Percentiles rank a stretch among this genome's conserved stretches.
Evolutionary conservation across 2,888 invertebrate species (phyloP).

Genomic region (Xanthia icteritia): DNA sequence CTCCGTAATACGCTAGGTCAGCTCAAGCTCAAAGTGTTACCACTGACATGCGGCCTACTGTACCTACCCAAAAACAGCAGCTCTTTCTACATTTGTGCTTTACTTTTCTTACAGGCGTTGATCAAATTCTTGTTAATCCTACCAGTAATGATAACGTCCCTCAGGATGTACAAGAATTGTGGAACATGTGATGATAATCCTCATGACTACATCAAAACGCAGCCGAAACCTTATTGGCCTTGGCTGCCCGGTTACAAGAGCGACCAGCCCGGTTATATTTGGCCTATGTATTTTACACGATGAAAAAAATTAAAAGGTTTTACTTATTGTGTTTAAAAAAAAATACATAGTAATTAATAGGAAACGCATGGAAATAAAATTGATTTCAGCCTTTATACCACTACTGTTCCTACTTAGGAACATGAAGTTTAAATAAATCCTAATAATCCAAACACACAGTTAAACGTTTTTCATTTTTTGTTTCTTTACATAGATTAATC

Average conservation of each 20-base stretch:
- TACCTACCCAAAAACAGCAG: neutral
- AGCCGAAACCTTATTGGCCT: slow-evolving; percentile 74
- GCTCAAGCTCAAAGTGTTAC: neutral
- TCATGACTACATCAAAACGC: neutral
- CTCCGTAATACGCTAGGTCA: neutral
- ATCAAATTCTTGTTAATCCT: slow-evolving; percentile 38
- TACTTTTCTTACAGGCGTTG: slow-evolving; percentile 41
- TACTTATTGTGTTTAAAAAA: neutral
- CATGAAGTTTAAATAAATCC: no score
- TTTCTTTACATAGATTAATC: no score
- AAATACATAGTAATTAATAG: neutral
- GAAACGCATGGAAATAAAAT: neutral
- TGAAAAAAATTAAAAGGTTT: neutral
- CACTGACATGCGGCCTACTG: no score
- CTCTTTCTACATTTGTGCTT: neutral
- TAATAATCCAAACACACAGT: no score
- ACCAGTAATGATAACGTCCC: slow-evolving; percentile 30
- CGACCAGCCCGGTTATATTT: slow-evolving; percentile 67
- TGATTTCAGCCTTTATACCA: neutral
- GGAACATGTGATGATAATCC: slow-evolving; percentile 55
- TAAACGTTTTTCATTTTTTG: no score
- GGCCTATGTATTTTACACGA: slow-evolving; percentile 66
- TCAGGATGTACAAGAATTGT: slow-evolving; percentile 49
- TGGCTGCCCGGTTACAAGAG: slow-evolving; percentile 78
- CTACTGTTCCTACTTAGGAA: neutral